Base-by-base conservation (phyloP, 2,797 vertebrate genomes). In the Pantherophis alleghaniensis region DNA sequence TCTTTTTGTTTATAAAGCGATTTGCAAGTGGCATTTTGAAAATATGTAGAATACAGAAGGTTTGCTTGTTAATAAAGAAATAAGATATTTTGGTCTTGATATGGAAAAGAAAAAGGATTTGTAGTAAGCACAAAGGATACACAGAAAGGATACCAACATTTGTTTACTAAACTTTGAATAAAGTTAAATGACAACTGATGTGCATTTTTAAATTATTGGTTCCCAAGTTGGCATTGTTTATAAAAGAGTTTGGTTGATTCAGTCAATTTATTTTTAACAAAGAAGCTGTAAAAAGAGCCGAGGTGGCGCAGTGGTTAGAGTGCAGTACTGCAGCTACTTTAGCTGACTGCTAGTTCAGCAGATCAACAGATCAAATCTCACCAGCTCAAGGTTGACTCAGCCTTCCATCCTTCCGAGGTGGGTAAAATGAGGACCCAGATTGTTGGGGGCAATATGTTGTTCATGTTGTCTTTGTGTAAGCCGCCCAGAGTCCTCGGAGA, bases 201-300 rank as follows among this genome's bases (percentile, higher is more conserved):
- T 88, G 20, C 22, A 61, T 86, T 92, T 28, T 88, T 59, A 63
- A 63, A 51, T 28, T 24, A 51, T 26, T 14, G 5, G 74, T 53
- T 9, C 37, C 28, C 86, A 59, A 60, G n/a, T 66, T 22, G 55
- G 28, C 6, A 28, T 32, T 22, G 7, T 56, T 86, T 86, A 63
- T 22, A 93, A 90, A 93, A 90, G 94, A 93, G 88, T 94, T 95
- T 55, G 93, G 95, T 96, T 96, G 94, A 96, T 91, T 92, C 91
- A 96, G 94, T 91, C 92, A 95, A 95, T 93, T 96, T 94, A 95
- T 96, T 95, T 96, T 91, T 90, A 95, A 95, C 94, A 94, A 94
- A 93, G 28, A 22, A 96, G 94, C 94, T 94, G 92, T 95, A 92
- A 42, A 42, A 42, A 42, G 42, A 42, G 42, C 42, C 3, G 42